These are phyloP conservation scores for Cyclargus thomasi DNA, from an alignment of 1,140 invertebrate species.

Conservation along the genomic window DNA sequence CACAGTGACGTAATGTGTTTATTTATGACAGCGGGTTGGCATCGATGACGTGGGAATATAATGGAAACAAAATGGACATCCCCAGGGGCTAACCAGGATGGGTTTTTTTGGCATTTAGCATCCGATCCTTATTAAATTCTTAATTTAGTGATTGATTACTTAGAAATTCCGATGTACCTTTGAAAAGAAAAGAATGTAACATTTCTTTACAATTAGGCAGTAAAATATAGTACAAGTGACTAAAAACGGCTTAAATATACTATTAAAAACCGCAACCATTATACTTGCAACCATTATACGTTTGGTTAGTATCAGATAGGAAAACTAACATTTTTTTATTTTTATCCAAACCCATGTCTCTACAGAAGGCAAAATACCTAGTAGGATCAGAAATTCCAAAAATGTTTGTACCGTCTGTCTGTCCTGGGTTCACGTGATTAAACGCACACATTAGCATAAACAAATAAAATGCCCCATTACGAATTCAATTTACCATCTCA, in stretches of 20 bases:
- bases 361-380: no score
- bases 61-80: slow-evolving; percentile 17
- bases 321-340: no score
- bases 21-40: slow-evolving; percentile 48
- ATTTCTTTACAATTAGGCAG: no score
- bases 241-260: no score
- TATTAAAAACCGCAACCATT: no score
- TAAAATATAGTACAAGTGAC: no score
- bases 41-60: slow-evolving; percentile 52
- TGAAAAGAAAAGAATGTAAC: not conserved
- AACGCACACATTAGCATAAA: slow-evolving; percentile 72
- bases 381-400: not conserved
- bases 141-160: not conserved
- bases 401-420: slow-evolving; percentile 24
- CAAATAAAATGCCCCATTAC: slow-evolving; percentile 73
- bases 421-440: slow-evolving; percentile 53
- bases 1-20: slow-evolving; percentile 64
- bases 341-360: no score
- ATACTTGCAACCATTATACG: no score
- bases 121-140: not conserved
- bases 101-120: not conserved
- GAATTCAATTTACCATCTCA: slow-evolving; percentile 74
- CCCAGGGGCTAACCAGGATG: not conserved
- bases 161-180: not conserved
- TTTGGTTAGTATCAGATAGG: no score